These are phyloP conservation scores for Girardia tigrina DNA, from an alignment of 2,888 invertebrate species.

Conservation along the genomic window DNA sequence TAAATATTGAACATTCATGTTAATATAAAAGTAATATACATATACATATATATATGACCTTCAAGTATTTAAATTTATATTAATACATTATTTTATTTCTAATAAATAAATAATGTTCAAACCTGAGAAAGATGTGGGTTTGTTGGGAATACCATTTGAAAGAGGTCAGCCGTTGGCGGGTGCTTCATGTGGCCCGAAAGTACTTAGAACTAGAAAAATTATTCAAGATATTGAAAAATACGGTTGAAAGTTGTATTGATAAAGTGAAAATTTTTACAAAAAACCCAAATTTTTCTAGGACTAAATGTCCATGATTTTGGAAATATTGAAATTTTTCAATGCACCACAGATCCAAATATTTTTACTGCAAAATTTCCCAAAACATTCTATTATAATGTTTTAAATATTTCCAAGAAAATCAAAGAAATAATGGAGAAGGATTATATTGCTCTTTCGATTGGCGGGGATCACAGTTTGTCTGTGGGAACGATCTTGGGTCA, in stretches of 20 bases:
- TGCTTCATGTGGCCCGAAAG: neutral
- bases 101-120: constrained; percentile 4
- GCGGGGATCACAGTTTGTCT: constrained; percentile 78
- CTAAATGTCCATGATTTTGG: neutral
- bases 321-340: neutral
- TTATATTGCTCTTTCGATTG: constrained; percentile 51
- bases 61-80: too few relatives aligned
- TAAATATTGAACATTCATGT: too few relatives aligned
- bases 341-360: neutral
- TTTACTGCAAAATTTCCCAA: neutral
- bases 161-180: neutral
- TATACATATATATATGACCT: too few relatives aligned
- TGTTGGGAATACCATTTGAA: constrained; percentile 13
- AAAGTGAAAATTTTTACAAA: neutral
- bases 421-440: neutral
- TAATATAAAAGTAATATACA: too few relatives aligned
- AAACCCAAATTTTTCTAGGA: neutral
- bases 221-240: neutral
- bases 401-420: neutral
- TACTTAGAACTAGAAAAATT: neutral
- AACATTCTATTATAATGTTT: neutral
- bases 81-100: too few relatives aligned
- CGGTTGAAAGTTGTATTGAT: neutral
- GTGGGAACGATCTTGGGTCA: constrained; percentile 55
- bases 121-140: neutral